Evolutionary conservation across 2,113 vertebrate species (phyloP).

Genomic region (Myrmecobius fasciatus): DNA sequence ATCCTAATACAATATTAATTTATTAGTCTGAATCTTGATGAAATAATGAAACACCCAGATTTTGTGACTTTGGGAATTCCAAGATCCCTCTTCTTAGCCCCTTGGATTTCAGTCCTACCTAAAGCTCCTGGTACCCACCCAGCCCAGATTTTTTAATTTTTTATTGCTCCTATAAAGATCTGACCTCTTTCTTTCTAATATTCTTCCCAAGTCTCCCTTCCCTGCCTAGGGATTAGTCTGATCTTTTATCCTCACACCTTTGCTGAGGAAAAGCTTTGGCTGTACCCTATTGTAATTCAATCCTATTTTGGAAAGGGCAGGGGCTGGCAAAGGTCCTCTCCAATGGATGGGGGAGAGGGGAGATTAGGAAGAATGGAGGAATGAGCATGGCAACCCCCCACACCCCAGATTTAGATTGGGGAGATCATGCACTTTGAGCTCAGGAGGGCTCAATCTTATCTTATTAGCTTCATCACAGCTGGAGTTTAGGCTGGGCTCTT

Average conservation of each 20-base stretch:
- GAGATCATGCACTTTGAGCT: background rate
- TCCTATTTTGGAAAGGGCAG: background rate
- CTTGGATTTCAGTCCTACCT: background rate
- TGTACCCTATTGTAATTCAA: background rate
- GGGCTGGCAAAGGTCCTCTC: background rate
- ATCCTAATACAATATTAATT: background rate
- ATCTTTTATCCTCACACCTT: background rate
- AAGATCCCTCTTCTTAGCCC: background rate
- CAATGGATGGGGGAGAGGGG: background rate
- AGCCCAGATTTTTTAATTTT: background rate
- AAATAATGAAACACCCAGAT: background rate
- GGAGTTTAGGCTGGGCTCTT: background rate
- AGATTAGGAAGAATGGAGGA: background rate
- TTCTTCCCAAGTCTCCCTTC: background rate
- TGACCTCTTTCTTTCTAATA: background rate
- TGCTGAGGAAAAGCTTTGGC: background rate
- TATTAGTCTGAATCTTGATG: background rate
- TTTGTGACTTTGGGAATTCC: background rate
- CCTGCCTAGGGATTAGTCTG: background rate
- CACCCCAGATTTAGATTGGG: background rate
- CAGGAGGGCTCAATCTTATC: background rate
- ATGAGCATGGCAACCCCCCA: background rate
- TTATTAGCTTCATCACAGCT: background rate
- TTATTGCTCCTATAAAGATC: background rate
- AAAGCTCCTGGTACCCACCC: background rate